Base-by-base conservation (phyloP, 2,797 vertebrate species). In the Ataeniobius toweri region DNA sequence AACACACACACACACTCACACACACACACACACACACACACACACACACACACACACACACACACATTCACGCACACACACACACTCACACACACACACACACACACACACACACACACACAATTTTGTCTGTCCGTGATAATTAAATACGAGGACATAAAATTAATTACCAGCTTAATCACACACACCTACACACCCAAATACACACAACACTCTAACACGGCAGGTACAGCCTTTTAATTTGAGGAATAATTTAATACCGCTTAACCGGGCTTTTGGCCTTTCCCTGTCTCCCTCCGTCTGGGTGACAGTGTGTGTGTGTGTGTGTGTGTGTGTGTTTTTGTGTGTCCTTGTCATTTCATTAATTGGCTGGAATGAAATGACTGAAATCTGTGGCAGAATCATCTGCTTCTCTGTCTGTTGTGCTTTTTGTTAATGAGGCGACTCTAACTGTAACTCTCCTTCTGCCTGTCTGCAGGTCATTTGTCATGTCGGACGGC, bases 131-230 rank as follows among this genome's bases (percentile, higher is more conserved):
- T 87, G 86, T 85, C 88, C 85, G 73, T 53, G 85, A 77, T 91
- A 90, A 93, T 94, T 95, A 94, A 94, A 94, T 88, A 92, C 75
- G 86, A 88, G 88, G 89, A 90, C 90, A 90, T 91, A 79, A 91
- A 92, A 93, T 91, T 92, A 92, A 94, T 94, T 92, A 93, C 90
- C 85, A 88, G 89, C 83, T 88, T 90, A 88, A 88, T 91, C 84
- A 85, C 80, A 71, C 73, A 79, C 72, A 72, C 46, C 51, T 31
- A 26, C 56, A 6, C 59, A 56, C 77, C 24, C 78, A 70, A 44
- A 69, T n/a, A 69, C 22, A 46, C 63, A 67, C 63, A 41, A 22
- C 36, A 22, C 63, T 67, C 20, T 6, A 41, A 88, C 88, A 77
- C 41, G 77, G 84, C 86, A 90, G 91, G 89, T 90, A 92, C 78